Conservation (phyloP, 30 jellyfish, hydroid and myxozoan species). For the Chrysaora quinquecirrha region DNA sequence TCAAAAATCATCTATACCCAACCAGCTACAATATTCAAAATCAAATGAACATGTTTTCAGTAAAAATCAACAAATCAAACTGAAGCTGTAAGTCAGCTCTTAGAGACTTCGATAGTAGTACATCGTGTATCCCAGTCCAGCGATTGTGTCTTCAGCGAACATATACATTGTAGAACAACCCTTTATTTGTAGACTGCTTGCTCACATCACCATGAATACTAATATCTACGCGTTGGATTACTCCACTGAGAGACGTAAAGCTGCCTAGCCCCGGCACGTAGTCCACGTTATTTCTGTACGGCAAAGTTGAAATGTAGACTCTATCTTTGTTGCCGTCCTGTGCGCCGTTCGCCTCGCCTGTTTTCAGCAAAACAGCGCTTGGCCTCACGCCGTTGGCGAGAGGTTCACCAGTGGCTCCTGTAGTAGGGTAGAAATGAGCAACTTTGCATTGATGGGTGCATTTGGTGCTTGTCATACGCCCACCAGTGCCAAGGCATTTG, state of each 20-base stretch:
- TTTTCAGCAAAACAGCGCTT: conserved; percentile 21
- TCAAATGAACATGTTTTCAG: too few species aligned
- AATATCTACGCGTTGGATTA: conserved; percentile 15
- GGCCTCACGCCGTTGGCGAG: conserved; percentile 54
- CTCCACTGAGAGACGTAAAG: conserved; percentile 56
- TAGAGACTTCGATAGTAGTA: too few species aligned
- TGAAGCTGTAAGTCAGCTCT: too few species aligned
- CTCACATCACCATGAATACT: conserved; percentile 42
- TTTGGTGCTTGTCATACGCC: not conserved
- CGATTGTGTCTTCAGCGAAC: conserved; percentile 51
- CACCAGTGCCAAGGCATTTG: conserved; percentile 69
- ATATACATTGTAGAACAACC: conserved; percentile 49
- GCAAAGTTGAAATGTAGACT: conserved; percentile 66
- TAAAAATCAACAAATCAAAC: too few species aligned
- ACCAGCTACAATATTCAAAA: too few species aligned
- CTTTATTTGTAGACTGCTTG: conserved; percentile 37
- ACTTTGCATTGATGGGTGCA: conserved; percentile 57
- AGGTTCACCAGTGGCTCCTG: conserved; percentile 58
- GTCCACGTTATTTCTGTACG: conserved; percentile 60
- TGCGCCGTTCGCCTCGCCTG: conserved; percentile 75
- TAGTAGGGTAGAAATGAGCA: conserved; percentile 25
- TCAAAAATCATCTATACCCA: too few species aligned
- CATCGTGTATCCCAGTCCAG: too few species aligned
- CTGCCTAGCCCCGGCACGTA: conserved; percentile 62
- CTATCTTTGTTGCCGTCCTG: conserved; percentile 75